phyloP scores from a whole-genome alignment of 2,113 vertebrate genomes.

The Psilopogon haemacephalus region DNA sequence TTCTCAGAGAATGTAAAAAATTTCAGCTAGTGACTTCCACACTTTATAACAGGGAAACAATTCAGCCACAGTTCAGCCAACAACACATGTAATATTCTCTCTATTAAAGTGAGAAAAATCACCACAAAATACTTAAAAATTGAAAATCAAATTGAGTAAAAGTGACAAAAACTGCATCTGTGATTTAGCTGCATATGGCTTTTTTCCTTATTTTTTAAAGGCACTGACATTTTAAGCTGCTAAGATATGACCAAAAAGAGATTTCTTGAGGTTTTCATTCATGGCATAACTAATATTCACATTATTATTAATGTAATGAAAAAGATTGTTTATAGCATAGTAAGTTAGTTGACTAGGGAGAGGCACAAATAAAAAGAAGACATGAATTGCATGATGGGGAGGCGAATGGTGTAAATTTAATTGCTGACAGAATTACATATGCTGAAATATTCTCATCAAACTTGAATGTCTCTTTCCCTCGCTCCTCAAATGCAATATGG shows the following conservation, averaged over 20 bases:
- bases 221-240: not conserved
- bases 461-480: not conserved
- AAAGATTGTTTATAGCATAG: not conserved
- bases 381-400: not conserved
- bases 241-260: not conserved
- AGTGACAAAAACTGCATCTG: not conserved
- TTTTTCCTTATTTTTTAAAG: not conserved
- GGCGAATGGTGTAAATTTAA: not conserved
- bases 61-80: not conserved
- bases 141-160: not conserved
- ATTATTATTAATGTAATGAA: not conserved
- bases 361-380: not conserved
- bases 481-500: not conserved
- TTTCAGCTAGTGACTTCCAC: not conserved
- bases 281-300: not conserved
- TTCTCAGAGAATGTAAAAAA: not conserved
- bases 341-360: not conserved
- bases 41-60: not conserved
- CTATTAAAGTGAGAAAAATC: conserved; percentile 13
- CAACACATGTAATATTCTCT: not conserved
- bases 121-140: conserved; percentile 21
- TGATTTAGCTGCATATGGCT: not conserved
- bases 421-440: not conserved
- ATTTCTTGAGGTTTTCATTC: not conserved
- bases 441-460: not conserved